These are phyloP conservation scores for Enteromius trimaculatus DNA, from an alignment of 2,797 vertebrate genomes.

Conservation along the genomic window DNA sequence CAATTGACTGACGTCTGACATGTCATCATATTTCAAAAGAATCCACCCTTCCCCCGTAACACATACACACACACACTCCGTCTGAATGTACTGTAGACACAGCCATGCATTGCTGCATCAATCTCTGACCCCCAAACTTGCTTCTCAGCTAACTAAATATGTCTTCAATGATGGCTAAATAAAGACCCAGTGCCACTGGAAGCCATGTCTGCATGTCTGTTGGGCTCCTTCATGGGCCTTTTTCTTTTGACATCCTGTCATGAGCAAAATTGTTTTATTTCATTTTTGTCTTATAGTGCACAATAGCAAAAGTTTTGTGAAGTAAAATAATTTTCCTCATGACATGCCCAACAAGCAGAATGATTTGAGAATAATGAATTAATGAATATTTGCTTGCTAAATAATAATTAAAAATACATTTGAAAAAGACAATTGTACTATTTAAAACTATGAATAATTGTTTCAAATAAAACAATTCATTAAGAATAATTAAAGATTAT, in stretches of 20 bases:
- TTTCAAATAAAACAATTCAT: background rate
- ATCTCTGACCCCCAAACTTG: conserved; percentile 42
- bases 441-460: background rate
- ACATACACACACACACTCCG: background rate
- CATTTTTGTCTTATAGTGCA: background rate
- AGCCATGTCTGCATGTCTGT: background rate
- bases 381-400: background rate
- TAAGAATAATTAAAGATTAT: background rate
- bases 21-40: conserved; percentile 43
- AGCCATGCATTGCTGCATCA: conserved; percentile 55
- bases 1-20: conserved; percentile 23
- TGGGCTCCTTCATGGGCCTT: conserved; percentile 14
- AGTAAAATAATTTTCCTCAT: background rate
- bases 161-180: conserved; percentile 42
- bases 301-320: conserved; percentile 13
- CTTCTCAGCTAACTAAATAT: conserved; percentile 27
- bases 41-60: background rate
- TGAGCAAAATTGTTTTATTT: background rate
- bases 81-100: conserved; percentile 58
- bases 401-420: too few species aligned
- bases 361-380: background rate
- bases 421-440: background rate
- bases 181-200: conserved; percentile 38
- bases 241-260: background rate
- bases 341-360: background rate